A percentile compares a stretch with the other conserved stretches of the same genome.
These are phyloP conservation scores for Mus minutoides DNA, from an alignment of 2,797 vertebrate species.

Conservation along the genomic window DNA sequence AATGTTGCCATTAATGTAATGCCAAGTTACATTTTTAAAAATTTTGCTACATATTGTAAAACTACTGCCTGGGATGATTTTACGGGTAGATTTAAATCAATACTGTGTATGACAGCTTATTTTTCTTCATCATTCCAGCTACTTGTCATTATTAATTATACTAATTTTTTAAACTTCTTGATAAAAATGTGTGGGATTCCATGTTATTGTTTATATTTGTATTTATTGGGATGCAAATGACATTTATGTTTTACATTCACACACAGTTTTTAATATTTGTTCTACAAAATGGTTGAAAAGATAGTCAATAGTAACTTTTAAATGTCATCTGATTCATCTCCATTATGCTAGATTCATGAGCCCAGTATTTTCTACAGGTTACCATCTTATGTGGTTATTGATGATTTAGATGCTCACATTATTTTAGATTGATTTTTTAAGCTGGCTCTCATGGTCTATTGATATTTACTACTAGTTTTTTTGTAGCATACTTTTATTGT, in stretches of 20 bases:
- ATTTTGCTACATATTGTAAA: neutral
- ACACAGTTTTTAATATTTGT: slow-evolving; percentile 15
- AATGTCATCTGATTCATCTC: neutral
- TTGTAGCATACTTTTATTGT: neutral
- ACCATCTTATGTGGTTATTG: neutral
- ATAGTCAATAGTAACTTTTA: neutral
- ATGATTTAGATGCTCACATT: neutral
- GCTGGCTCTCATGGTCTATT: neutral
- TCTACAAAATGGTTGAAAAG: neutral
- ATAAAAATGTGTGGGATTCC: neutral
- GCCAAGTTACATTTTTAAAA: neutral
- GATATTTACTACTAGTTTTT: neutral
- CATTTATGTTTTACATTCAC: neutral
- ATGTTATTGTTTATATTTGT: neutral
- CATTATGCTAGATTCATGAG: neutral
- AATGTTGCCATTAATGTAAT: neutral
- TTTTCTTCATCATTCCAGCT: neutral
- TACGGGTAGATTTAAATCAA: neutral
- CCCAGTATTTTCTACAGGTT: neutral
- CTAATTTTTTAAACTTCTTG: neutral
- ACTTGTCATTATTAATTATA: neutral
- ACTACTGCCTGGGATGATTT: neutral
- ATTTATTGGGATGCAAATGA: neutral
- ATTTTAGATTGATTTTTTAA: neutral
- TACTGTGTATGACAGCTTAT: neutral